Base-by-base conservation (phyloP, 2,113 vertebrate species). In the Panthera uncia region DNA sequence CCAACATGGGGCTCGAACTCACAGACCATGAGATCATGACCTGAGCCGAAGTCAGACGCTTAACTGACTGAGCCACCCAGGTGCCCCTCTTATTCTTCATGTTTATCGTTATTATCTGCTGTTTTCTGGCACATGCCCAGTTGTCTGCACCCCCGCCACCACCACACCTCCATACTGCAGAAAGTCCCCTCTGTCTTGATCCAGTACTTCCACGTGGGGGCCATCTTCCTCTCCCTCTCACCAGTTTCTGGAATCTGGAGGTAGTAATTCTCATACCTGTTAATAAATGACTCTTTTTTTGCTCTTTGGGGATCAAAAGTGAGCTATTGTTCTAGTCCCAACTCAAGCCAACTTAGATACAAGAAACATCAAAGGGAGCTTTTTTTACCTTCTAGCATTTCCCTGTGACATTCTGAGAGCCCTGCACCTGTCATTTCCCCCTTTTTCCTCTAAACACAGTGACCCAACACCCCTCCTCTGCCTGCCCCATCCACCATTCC, bases 331-430 rank as follows among this genome's bases (percentile, higher is more conserved):
- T 94, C 55, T 71, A 14, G 52, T 83, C 63, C n/a, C 29, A 78
- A 36, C 48, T 95, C 81, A 91, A 82, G 74, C 65, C 73, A 96
- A 7, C 57, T 81, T 18, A 36, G 63, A 85, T 48, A 84, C 93
- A 63, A 27, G 50, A 78, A 66, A 78, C 68, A 52, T 93, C 91
- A 93, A 91, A 95, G 55, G 27, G 71, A 63, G 50, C 21, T 82
- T 91, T n/a, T 83, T 50, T 87, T 86, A 29, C 83, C 63, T 85
- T 94, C 92, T 63, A 41, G 29, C 61, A 7, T 95, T 94, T 89
- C 85, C 29, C 55, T 21, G 15, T n/a, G 73, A 79, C 88, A 55
- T 50, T 93, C 93, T 5, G 2, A 68, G 57, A 61, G 55, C n/a
- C 76, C 57, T 66, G 48, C 48, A 48, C 91, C 95, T 82, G 78